Evolutionary conservation across 30 jellyfish, hydroid and myxozoan genomes (phyloP), one percentile per base, ranked within the genome.

Genomic region (Clytia hemisphaerica): DNA sequence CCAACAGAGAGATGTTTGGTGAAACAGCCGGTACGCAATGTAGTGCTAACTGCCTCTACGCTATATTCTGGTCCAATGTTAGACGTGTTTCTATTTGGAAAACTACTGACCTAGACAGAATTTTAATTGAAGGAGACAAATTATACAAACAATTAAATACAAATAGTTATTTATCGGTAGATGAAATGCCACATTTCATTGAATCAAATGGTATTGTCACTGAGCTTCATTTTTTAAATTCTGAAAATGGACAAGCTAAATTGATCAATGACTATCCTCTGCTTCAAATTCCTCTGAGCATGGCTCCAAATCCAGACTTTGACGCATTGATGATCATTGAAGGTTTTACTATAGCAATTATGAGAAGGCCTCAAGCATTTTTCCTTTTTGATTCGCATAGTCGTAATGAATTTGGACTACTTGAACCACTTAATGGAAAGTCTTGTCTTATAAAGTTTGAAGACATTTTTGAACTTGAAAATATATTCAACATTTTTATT

Each of bases 21-120:
- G 72, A 27, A 24, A 59, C 72, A 1, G 72, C 72, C 1, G 72
- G 75, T 4, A 32, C 1, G 4, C n/a, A n/a, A n/a, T n/a, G n/a
- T n/a, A n/a, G n/a, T n/a, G n/a, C n/a, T n/a, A n/a, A n/a, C n/a
- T n/a, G 37, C 1, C 12, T 37, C 16, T 32, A 35, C 22, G 62
- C 75, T 12, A 4, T 36, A 12, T 34, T 33, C n/a, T n/a, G 2
- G 69, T 32, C 55, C 24, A 2, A 2, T 27, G 50, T 55, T 14
- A 55, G 15, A 32, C 4, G 6, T 15, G 2, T 55, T 32, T 55
- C 53, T 22, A 19, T 55, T 19, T 55, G 69, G 69, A 55, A 55
- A 2, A 2, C 36, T 16, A 19, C 40, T 55, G 69, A 55, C 31
- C 54, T 55, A 14, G 69, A 19, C 40, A 55, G 29, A 16, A 55